Percentiles rank a stretch among this genome's conserved stretches.
These are phyloP conservation scores for Idaea biselata DNA, from an alignment of 2,888 invertebrate genomes.

Conservation along the genomic window DNA sequence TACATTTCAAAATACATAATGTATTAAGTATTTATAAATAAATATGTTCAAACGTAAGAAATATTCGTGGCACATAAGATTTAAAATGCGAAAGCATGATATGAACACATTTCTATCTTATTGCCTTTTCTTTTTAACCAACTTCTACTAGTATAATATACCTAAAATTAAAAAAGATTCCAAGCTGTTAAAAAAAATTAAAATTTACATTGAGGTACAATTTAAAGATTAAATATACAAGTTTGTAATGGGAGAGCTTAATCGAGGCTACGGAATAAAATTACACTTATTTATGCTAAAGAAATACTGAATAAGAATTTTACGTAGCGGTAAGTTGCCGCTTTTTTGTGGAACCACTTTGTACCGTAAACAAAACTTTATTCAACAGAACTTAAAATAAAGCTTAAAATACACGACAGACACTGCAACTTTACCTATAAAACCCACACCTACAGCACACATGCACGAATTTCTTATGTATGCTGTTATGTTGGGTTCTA, in stretches of 20 bases:
- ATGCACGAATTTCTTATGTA: no score
- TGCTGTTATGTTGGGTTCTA: no score
- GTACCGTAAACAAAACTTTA: neutral
- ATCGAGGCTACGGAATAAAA: neutral
- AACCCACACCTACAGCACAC: no score
- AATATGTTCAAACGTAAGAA: conserved; percentile 33
- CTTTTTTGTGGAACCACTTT: neutral
- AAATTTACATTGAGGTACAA: no score
- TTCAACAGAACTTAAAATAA: neutral
- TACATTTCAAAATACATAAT: conserved; percentile 50
- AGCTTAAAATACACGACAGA: no score
- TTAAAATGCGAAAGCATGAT: neutral
- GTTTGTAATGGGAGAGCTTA: neutral
- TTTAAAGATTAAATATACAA: no score
- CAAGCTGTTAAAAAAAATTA: no score
- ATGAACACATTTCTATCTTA: neutral
- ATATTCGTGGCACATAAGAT: neutral
- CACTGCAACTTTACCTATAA: no score
- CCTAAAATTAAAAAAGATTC: no score
- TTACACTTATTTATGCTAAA: neutral
- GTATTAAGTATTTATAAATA: conserved; percentile 49
- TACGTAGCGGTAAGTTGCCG: neutral
- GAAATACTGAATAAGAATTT: neutral
- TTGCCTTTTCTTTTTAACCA: no score
- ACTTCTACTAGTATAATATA: no score